A percentile compares a stretch with the other conserved stretches of the same genome.
These are phyloP conservation scores for Panorpa germanica DNA, from an alignment of 2,888 invertebrate genomes.

Conservation along the genomic window DNA sequence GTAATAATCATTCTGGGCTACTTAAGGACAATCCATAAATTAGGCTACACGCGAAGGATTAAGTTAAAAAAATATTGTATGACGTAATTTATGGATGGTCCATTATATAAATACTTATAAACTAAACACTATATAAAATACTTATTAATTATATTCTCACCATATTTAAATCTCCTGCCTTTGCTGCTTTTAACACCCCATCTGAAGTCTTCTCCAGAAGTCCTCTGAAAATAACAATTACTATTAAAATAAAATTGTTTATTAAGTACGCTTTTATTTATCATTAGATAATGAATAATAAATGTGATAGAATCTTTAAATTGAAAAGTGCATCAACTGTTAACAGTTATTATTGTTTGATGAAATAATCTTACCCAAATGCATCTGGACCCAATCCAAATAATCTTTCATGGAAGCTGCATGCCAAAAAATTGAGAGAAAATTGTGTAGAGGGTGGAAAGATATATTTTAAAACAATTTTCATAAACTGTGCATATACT, in stretches of 20 bases:
- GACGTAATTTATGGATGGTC: slow-evolving; percentile 1
- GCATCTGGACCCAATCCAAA: slow-evolving; percentile 65
- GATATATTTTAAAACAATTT: not conserved
- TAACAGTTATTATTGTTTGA: too few species aligned
- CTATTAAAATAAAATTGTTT: slow-evolving; percentile 13
- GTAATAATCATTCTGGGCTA: slow-evolving; percentile 8
- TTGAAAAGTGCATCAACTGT: too few species aligned
- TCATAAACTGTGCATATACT: not conserved
- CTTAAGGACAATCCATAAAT: slow-evolving; percentile 5
- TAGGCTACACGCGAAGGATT: not conserved
- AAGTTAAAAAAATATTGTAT: slow-evolving; percentile 7
- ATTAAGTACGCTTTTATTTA: slow-evolving; percentile 2
- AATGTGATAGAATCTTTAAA: too few species aligned
- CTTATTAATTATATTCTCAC: slow-evolving; percentile 25
- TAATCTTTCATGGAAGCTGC: slow-evolving; percentile 65
- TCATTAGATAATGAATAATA: slow-evolving; percentile 12
- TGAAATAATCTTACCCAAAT: slow-evolving; percentile 46
- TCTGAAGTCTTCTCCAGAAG: slow-evolving; percentile 68
- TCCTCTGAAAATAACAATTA: slow-evolving; percentile 37
- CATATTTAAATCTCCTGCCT: slow-evolving; percentile 61
- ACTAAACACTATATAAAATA: not conserved
- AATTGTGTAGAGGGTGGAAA: too few species aligned
- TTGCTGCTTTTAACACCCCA: slow-evolving; percentile 64
- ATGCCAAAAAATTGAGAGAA: slow-evolving; percentile 32
- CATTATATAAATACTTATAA: not conserved